Conservation (phyloP, 2,888 invertebrate genomes). For the Pseudolycoriella hygida region DNA sequence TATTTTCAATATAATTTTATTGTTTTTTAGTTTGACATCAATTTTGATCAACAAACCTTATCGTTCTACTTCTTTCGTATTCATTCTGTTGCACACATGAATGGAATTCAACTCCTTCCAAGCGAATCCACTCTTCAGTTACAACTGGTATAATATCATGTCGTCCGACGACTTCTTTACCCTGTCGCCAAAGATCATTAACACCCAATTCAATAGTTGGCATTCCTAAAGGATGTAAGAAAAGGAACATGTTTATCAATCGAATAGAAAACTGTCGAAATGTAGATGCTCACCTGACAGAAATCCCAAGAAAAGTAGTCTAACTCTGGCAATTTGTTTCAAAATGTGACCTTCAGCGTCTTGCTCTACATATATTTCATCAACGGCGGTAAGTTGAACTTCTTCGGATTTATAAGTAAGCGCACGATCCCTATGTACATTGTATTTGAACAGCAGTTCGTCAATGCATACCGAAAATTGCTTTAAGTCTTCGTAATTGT, state of each 20-base stretch:
- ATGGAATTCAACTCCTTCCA: conserved; percentile 90
- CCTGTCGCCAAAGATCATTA: conserved; percentile 93
- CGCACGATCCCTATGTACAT: conserved; percentile 74
- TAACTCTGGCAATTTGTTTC: conserved; percentile 84
- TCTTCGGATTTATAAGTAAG: conserved; percentile 91
- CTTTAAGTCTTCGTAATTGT: conserved; percentile 76
- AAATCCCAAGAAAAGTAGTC: conserved; percentile 92
- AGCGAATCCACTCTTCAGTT: conserved; percentile 97
- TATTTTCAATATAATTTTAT: conserved; percentile 22
- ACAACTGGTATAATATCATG: conserved; percentile 98
- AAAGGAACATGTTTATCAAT: not conserved
- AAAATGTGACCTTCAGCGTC: conserved; percentile 66
- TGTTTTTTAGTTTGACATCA: not conserved
- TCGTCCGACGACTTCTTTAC: conserved; percentile 96
- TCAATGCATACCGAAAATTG: conserved; percentile 83
- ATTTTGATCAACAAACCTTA: conserved; percentile 39
- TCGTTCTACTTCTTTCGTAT: conserved; percentile 67
- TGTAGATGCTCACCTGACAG: conserved; percentile 47
- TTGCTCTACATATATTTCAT: conserved; percentile 80
- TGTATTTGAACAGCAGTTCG: conserved; percentile 74
- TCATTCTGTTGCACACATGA: conserved; percentile 82
- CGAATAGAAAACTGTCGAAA: not conserved
- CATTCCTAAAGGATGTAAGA: conserved; percentile 42
- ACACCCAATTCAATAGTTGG: conserved; percentile 93
- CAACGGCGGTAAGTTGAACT: conserved; percentile 85